Conservation (phyloP, 2,113 vertebrate genomes). For the Prionailurus bengalensis region DNA sequence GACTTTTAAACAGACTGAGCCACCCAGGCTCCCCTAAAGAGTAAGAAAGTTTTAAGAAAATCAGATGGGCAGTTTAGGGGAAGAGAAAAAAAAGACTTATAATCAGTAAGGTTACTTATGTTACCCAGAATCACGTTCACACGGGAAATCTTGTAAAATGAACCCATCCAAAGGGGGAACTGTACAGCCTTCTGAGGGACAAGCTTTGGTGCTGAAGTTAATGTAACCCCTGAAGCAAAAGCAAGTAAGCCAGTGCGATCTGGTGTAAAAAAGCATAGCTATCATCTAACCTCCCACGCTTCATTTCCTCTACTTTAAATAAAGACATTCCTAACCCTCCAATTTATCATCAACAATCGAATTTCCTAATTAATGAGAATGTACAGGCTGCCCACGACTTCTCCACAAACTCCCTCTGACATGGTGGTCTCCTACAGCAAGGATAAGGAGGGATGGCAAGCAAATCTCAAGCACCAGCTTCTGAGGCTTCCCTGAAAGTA, state of each 20-base stretch:
- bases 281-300: constrained; percentile 52
- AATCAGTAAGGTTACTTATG: constrained; percentile 73
- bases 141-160: constrained; percentile 65
- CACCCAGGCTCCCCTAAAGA: background rate
- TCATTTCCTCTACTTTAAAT: constrained; percentile 77
- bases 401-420: constrained; percentile 9
- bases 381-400: constrained; percentile 66
- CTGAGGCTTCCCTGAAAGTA: constrained; percentile 21
- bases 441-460: constrained; percentile 19
- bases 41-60: constrained; percentile 63
- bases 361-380: constrained; percentile 78
- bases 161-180: constrained; percentile 37
- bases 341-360: constrained; percentile 43
- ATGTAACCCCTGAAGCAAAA: constrained; percentile 66
- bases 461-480: constrained; percentile 14
- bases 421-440: constrained; percentile 32
- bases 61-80: background rate
- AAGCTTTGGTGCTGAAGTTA: constrained; percentile 68
- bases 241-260: constrained; percentile 51
- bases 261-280: constrained; percentile 68
- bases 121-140: constrained; percentile 59
- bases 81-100: background rate
- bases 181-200: background rate
- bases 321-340: constrained; percentile 54
- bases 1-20: no score